Percentiles rank a stretch among this genome's conserved stretches.
phyloP scores from a whole-genome alignment of 2,113 vertebrate species.

The Chitala chitala region DNA sequence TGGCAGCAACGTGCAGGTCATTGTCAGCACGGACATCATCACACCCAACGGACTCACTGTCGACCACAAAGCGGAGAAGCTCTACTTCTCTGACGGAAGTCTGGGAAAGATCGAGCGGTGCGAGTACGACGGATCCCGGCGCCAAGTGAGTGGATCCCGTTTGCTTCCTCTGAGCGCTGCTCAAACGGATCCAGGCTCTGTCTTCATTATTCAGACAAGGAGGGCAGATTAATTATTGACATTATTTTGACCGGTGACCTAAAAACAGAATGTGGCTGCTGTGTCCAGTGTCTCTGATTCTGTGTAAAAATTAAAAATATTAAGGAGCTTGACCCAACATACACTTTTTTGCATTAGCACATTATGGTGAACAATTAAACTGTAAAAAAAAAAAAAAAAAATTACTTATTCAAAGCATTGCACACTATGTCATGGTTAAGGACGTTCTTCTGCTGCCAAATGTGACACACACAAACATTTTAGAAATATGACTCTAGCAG shows the following conservation, averaged over 20 bases:
- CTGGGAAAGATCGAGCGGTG: constrained; percentile 80
- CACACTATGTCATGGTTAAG: neutral
- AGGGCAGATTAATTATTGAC: neutral
- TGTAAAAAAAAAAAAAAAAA: too few species aligned
- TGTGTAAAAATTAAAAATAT: neutral
- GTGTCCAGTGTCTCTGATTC: neutral
- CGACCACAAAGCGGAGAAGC: constrained; percentile 74
- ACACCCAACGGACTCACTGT: constrained; percentile 82
- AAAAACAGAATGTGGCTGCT: neutral
- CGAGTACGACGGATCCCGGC: constrained; percentile 79
- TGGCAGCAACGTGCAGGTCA: constrained; percentile 70
- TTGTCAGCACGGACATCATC: constrained; percentile 71
- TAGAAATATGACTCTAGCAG: neutral
- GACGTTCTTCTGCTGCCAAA: neutral
- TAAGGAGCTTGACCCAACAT: neutral
- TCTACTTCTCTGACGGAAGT: constrained; percentile 80
- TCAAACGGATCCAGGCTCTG: neutral
- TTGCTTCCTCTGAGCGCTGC: neutral
- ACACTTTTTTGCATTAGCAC: too few species aligned
- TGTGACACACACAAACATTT: neutral
- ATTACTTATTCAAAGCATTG: neutral
- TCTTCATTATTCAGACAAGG: neutral
- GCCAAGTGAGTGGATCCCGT: constrained; percentile 68
- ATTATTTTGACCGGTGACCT: neutral
- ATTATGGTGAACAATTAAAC: too few species aligned